phyloP scores from a whole-genome alignment of 2,113 vertebrate genomes.

The Lanius collurio region DNA sequence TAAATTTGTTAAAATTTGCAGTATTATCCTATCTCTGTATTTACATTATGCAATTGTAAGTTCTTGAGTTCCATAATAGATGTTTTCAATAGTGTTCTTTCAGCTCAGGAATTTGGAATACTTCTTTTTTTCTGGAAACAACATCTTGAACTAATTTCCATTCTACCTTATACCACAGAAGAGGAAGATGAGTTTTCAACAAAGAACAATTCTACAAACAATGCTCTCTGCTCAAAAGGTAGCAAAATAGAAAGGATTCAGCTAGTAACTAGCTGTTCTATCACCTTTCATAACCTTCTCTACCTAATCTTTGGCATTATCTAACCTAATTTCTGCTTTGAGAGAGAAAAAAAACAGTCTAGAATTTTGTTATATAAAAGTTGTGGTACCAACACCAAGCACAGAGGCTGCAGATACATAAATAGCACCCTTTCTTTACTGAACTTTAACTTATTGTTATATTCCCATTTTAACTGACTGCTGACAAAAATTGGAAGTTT shows the following conservation, averaged over 20 bases:
- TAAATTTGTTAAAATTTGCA: not conserved
- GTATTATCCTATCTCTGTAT: not conserved
- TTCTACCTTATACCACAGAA: not conserved
- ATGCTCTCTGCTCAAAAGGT: not conserved
- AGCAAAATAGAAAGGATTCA: not conserved
- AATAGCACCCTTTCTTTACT: not conserved
- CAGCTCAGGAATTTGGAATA: not conserved
- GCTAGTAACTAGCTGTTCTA: not conserved
- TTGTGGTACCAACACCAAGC: not conserved
- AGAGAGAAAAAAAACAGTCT: not conserved
- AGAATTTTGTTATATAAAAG: not conserved
- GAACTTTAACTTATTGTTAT: not conserved
- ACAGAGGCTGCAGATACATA: not conserved
- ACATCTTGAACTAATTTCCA: not conserved
- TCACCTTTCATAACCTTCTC: not conserved
- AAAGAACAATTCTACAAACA: not conserved
- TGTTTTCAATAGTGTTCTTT: not conserved
- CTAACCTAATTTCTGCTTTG: not conserved
- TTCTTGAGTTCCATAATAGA: fast-evolving
- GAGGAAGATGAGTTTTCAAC: not conserved
- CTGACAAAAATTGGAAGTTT: not conserved
- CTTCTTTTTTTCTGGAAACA: not conserved
- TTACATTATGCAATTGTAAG: not conserved
- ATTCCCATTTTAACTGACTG: not conserved
- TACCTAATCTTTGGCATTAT: not conserved